phyloP scores from a whole-genome alignment of 2,113 vertebrate species.

The Etheostoma cragini region DNA sequence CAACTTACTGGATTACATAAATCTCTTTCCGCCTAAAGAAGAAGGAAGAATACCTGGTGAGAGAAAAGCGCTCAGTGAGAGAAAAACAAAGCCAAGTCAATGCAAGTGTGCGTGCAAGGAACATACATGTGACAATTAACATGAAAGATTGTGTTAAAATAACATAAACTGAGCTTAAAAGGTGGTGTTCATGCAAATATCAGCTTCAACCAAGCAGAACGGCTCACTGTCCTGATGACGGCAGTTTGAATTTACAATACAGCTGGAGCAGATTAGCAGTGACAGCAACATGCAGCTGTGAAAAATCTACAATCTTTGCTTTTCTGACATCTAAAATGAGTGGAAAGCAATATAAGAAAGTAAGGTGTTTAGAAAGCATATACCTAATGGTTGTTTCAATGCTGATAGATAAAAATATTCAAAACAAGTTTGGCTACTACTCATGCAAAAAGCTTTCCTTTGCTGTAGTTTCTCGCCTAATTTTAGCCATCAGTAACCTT shows the following conservation, averaged over 20 bases:
- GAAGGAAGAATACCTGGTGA: conserved; percentile 98
- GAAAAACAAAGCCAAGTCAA: conserved; percentile 53
- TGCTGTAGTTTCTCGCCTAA: not conserved
- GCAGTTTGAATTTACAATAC: conserved; percentile 3
- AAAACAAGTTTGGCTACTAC: not conserved
- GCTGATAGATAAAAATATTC: not conserved
- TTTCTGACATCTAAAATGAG: conserved; percentile 9
- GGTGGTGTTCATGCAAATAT: conserved; percentile 16
- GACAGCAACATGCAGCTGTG: not conserved
- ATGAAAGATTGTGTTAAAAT: conserved; percentile 20
- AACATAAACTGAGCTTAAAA: not conserved
- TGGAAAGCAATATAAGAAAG: not conserved
- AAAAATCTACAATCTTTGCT: conserved; percentile 6
- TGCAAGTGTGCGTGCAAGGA: conserved; percentile 7
- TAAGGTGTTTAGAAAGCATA: not conserved
- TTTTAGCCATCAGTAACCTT: not conserved
- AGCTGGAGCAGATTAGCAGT: not conserved
- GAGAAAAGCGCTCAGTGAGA: conserved; percentile 84
- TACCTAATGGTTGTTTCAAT: conserved; percentile 2
- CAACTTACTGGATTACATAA: conserved; percentile 99
- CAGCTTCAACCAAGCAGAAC: not conserved
- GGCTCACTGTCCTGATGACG: conserved; percentile 38
- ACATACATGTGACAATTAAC: conserved; percentile 24
- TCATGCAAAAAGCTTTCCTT: conserved; percentile 2
- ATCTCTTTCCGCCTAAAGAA: conserved; percentile 99